These are phyloP conservation scores for Lottia gigantea DNA, from an alignment of 2,888 invertebrate genomes.

Conservation along the genomic window DNA sequence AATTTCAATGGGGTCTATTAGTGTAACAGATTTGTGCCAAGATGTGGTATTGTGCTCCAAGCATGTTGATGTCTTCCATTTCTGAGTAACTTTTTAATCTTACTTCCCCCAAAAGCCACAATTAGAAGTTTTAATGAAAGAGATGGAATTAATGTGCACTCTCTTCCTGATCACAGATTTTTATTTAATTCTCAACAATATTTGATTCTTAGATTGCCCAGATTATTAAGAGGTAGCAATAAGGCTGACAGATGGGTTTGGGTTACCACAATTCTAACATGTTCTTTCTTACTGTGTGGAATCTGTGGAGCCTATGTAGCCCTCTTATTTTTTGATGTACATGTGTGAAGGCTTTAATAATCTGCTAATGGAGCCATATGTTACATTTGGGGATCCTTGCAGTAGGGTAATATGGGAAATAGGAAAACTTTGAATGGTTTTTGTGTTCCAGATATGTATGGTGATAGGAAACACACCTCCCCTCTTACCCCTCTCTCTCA, in stretches of 20 bases:
- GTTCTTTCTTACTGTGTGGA: constrained; percentile 2
- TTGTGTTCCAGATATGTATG: constrained; percentile 7
- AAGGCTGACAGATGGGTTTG: constrained; percentile 8
- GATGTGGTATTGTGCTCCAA: constrained; percentile 8
- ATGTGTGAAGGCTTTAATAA: constrained; percentile 19
- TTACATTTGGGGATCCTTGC: constrained; percentile 20
- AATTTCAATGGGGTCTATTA: neutral
- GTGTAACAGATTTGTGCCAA: constrained; percentile 7
- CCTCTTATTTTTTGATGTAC: constrained; percentile 5
- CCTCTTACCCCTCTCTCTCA: constrained; percentile 21
- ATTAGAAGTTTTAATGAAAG: constrained; percentile 3
- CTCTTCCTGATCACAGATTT: neutral
- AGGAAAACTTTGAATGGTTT: constrained; percentile 6
- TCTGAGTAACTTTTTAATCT: constrained; percentile 6
- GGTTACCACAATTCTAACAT: constrained; percentile 3
- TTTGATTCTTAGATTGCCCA: constrained; percentile 1
- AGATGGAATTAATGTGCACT: constrained; percentile 4
- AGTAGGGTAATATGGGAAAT: constrained; percentile 5
- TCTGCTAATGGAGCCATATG: constrained; percentile 37
- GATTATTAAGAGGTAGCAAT: constrained; percentile 4
- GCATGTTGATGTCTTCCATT: constrained; percentile 1
- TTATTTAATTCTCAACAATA: neutral
- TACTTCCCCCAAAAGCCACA: constrained; percentile 8
- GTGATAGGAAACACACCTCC: constrained; percentile 11
- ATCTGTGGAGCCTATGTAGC: constrained; percentile 6